Evolutionary conservation across 1,140 invertebrate species (phyloP), one percentile per base, ranked within the genome.

Genomic region (Cylas formicarius): DNA sequence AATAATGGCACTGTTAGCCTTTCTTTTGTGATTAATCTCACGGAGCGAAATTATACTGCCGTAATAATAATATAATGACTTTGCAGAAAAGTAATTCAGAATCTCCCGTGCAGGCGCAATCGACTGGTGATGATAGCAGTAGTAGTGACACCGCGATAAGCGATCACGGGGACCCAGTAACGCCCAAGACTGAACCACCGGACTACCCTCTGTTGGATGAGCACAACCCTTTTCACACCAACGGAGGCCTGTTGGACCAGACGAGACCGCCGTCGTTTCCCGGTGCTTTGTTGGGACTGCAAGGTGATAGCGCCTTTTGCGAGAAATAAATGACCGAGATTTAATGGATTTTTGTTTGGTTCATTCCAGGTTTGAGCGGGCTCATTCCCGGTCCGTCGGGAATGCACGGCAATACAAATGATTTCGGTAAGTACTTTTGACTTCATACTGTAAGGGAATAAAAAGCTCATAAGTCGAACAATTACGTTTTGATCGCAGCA

Each of bases 311-410:
- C n/a, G 16, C 27, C 16, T 28, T 5, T 11, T 11, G 11, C 11
- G n/a, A 2, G 16, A 28, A 28, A 28, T 5, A 14, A 28, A 4
- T 10, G 2, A n/a, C 14, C 19, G 17, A 34, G 19, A 34, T 34
- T n/a, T 4, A 9, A 16, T 9, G 3, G 17, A 18, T 34, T 34
- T 36, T 44, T 35, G 7, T 28, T 26, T 21, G 21, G 13, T 26
- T 23, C 27, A 47, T 61, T 64, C 4, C 50, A 72, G 64, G 66
- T 56, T 64, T 78, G 58, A 65, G 73, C 62, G 81, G 81, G 53
- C 69, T 86, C 40, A 72, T 89, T 65, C 84, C 86, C 40, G 86
- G 86, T 61, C 86, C 86, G 9, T 89, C 86, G 18, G 84, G 84
- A 52, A 81, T 89, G 56, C 81, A 81, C 46, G 75, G 66, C 63